Base-by-base conservation (phyloP, 2,888 invertebrate genomes). In the Drosophila phalerata region DNA sequence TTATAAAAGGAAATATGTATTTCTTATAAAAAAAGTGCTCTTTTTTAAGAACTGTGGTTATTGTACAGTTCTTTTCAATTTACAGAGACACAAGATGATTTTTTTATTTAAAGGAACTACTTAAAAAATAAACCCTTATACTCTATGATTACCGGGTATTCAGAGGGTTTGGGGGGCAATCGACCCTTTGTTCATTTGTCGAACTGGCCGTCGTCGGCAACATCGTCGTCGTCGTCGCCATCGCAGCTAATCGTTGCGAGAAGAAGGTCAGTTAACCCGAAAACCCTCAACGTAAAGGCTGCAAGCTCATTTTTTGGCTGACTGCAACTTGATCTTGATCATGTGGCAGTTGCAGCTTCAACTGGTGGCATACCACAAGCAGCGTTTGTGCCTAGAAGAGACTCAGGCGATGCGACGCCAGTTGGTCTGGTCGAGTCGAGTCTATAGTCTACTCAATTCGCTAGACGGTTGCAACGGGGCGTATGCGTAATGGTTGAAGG, bases 161-260 rank as follows among this genome's bases (percentile, higher is more conserved):
- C 42, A 2, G 11, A 34, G 30, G 30, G 9, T 8, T 30, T 9
- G 10, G 32, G 25, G 49, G 34, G 51, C 17, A 38, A 47, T 25
- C 70, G 67, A 70, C 80, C 87, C 87, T 84, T 84, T 79, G 79
- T 86, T 80, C 85, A 84, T 86, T 86, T 88, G 85, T 86, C 85
- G 81, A 43, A 25, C 69, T 88, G 81, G 69, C 75, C 68, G 77
- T 63, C 66, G 5, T 5, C 34, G 34, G 5, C 34, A 13, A 13
- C 34, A 13, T 34, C 34, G 11, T 13, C 10, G 5, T 28, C 63
- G 64, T 37, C 38, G 60, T 82, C 85, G 83, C 83, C 86, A 74
- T 70, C 62, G 72, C 77, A 52, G 86, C 86, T 85, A 85, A 85
- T 85, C 85, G 85, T 62, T 76, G 73, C 53, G 30, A 48, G 66